Percentiles rank a stretch among this genome's conserved stretches.
Conservation (phyloP, 2,888 invertebrate genomes). For the Pristionchus entomophagus region DNA sequence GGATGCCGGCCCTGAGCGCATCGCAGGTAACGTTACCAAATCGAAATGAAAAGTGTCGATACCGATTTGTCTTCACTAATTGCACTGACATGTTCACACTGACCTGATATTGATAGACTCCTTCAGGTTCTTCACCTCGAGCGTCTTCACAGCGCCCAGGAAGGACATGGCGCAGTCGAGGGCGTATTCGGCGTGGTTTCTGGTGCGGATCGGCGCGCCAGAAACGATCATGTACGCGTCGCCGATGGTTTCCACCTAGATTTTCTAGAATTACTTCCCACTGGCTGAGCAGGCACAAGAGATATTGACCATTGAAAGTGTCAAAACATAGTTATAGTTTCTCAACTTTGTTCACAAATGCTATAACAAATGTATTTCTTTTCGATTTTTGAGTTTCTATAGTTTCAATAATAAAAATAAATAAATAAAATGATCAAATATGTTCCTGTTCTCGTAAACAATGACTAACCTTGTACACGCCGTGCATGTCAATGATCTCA, state of each 20-base stretch:
- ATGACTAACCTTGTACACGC: slow-evolving; percentile 89
- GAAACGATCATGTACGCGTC: slow-evolving; percentile 99
- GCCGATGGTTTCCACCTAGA: slow-evolving; percentile 94
- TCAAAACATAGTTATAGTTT: no score
- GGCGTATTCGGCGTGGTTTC: slow-evolving; percentile 87
- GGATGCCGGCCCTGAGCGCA: slow-evolving; percentile 82
- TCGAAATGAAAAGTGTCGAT: no score
- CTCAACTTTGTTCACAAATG: no score
- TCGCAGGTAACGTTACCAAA: no score
- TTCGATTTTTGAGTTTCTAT: no score
- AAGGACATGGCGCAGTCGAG: slow-evolving; percentile 73
- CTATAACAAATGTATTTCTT: no score
- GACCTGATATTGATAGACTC: slow-evolving; percentile 25
- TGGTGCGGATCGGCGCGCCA: slow-evolving; percentile 91
- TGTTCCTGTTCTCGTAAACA: background rate
- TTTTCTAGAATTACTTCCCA: no score
- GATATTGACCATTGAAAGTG: no score
- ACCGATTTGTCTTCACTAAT: no score
- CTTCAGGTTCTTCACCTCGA: slow-evolving; percentile 47
- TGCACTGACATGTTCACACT: background rate
- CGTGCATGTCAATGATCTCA: slow-evolving; percentile 90
- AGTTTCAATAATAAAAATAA: no score
- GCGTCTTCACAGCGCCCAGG: slow-evolving; percentile 51
- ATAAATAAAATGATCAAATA: no score
- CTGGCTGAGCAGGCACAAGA: no score